Evolutionary conservation across 2,888 invertebrate genomes (phyloP), one percentile per base, ranked within the genome.

Genomic region (Cremastinae sp.): DNA sequence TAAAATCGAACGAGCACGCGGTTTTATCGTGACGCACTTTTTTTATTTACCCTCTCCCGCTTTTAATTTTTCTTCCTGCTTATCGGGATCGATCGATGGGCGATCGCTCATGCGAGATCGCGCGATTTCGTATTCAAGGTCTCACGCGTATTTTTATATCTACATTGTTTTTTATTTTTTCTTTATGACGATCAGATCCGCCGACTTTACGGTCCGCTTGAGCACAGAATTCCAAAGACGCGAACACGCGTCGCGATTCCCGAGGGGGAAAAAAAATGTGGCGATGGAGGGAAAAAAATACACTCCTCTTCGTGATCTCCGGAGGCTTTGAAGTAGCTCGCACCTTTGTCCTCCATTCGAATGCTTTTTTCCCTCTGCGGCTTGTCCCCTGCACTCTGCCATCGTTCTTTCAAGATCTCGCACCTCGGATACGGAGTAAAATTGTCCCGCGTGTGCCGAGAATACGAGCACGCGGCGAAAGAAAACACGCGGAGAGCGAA

Each of bases 191-290:
- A 38, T 56, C 16, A 56, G 36, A 56, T 36, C 56, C 1, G 12
- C n/a, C 20, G 58, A 22, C 41, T 12, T 56, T 18, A 22, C 56
- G 56, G 56, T 56, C 38, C 56, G 10, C 22, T 58, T 43, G 58
- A 58, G 58, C 43, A 43, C 41, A 58, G 43, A 58, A 58, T 58
- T 43, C 22, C 12, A 22, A 58, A 56, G 56, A 43, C 38, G 43
- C 4, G 22, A 38, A n/a, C 58, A 41, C 38, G 14, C 18, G 28
- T 2, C 38, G 16, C 36, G n/a, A 22, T 53, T 10, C 7, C 5
- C 3, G 45, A 45, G 16, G 45, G 14, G 45, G n/a, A n/a, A 45
- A 12, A 45, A 49, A 49, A 7, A 18, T 8, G 16, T 12, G 1
- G 10, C 5, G 58, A 9, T 18, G 43, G 5, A 20, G 9, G 28